Evolutionary conservation across 2,797 vertebrate genomes (phyloP).

Genomic region (Lithobates pipiens): DNA sequence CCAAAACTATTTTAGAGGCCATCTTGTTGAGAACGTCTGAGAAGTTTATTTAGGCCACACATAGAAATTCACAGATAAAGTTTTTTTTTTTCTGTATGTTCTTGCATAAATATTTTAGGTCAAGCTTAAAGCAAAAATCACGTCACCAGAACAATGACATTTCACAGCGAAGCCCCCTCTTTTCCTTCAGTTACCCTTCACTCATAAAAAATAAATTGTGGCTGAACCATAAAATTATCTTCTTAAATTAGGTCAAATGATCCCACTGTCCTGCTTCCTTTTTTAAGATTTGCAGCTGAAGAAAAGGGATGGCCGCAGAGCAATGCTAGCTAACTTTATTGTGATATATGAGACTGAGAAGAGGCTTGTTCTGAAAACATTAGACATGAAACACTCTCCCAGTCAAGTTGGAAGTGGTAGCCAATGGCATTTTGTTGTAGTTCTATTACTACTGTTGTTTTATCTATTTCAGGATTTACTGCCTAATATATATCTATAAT

Average conservation of each 20-base stretch:
- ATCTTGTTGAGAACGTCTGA: background rate
- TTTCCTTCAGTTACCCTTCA: background rate
- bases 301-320: too few relatives aligned
- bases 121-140: background rate
- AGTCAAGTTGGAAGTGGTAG: too few relatives aligned
- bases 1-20: slow-evolving; percentile 33
- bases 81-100: background rate
- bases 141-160: background rate
- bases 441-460: too few relatives aligned
- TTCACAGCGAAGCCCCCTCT: background rate
- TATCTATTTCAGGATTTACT: too few relatives aligned
- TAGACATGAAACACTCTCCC: too few relatives aligned
- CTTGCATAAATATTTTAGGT: background rate
- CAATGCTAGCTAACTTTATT: too few relatives aligned
- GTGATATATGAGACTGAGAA: too few relatives aligned
- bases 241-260: background rate
- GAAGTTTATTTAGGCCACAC: background rate
- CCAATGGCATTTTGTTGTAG: too few relatives aligned
- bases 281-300: too few relatives aligned
- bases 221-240: background rate
- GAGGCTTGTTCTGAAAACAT: too few relatives aligned
- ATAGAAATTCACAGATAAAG: slow-evolving; percentile 30
- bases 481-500: too few relatives aligned
- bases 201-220: too few relatives aligned
- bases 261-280: background rate